phyloP scores from a whole-genome alignment of 1,140 invertebrate genomes.

The Ceratitis capitata region DNA sequence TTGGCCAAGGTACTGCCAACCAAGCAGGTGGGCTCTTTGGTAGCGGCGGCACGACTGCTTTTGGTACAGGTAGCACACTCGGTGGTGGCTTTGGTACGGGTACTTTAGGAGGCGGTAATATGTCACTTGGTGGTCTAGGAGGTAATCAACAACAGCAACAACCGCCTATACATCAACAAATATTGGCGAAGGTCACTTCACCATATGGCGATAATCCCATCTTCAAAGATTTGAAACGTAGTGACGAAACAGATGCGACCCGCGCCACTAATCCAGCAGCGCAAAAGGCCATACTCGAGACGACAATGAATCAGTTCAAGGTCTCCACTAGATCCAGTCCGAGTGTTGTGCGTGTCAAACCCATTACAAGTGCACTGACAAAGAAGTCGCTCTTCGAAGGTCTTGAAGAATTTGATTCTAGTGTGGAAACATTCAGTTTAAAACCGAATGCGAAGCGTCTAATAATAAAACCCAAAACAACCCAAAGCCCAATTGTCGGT shows the following conservation, averaged over 20 bases:
- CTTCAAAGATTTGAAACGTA: slow-evolving; percentile 74
- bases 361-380: slow-evolving; percentile 67
- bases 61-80: slow-evolving; percentile 52
- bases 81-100: slow-evolving; percentile 38
- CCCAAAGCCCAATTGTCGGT: neutral
- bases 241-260: slow-evolving; percentile 74
- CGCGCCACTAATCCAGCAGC: slow-evolving; percentile 78
- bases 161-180: slow-evolving; percentile 73
- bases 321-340: slow-evolving; percentile 70
- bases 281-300: slow-evolving; percentile 71
- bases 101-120: slow-evolving; percentile 36
- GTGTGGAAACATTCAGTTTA: slow-evolving; percentile 71
- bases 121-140: slow-evolving; percentile 43
- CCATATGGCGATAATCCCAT: slow-evolving; percentile 84
- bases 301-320: slow-evolving; percentile 69
- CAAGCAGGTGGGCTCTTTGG: slow-evolving; percentile 65
- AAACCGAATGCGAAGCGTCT: slow-evolving; percentile 73
- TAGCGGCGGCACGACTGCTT: slow-evolving; percentile 60
- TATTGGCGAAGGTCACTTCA: slow-evolving; percentile 74
- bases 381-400: slow-evolving; percentile 78
- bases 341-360: slow-evolving; percentile 72
- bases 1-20: slow-evolving; percentile 46
- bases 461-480: slow-evolving; percentile 67
- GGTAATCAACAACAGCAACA: slow-evolving; percentile 60
- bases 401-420: slow-evolving; percentile 74